Evolutionary conservation across 2,113 vertebrate genomes (phyloP), one percentile per base, ranked within the genome.

Genomic region (Gambusia affinis): DNA sequence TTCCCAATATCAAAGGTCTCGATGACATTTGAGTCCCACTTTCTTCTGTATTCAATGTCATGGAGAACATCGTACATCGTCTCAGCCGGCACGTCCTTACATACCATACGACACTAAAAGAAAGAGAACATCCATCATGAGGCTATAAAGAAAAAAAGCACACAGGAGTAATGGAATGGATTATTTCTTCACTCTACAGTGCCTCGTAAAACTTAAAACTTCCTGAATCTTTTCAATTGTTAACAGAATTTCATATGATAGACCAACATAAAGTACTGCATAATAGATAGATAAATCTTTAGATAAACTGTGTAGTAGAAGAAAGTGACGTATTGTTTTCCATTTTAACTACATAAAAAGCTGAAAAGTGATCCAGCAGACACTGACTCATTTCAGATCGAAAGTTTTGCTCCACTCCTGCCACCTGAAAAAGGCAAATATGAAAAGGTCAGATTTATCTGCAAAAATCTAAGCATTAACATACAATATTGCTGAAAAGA

Each of bases 1-100:
- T 95, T 96, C 27, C 96, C 97, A 1, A 99, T 99, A 88, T 99
- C 97, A 0, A 99, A 99, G 57, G 97, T 99, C 93, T 99, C 97
- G 0, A 97, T 97, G 88, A 99, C 97, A 1, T 98, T 98, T 8
- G 92, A 93, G 91, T 99, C 97, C 97, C 97, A 99, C 70, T 98
- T 97, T 64, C 82, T 94, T 28, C 97, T 92, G 90, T 99, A 99
- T 63, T 98, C 97, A 0, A 94, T 96, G 89, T 99, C 97, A 0
- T 99, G 97, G 0, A 99, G 96, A 4, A 99, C 97, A 0, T 98
- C 97, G 0, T 98, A 99, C 83, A 98, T 96, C 0, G 93, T 95
- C 76, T 97, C 97, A 0, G 96, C 95, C 0, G 97, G 83, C 68
- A 98, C 92, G 0, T 97, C 97, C 63, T 94, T 95, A 88, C 96